Conservation (phyloP, 2,113 vertebrate genomes). For the Erythrocebus patas region DNA sequence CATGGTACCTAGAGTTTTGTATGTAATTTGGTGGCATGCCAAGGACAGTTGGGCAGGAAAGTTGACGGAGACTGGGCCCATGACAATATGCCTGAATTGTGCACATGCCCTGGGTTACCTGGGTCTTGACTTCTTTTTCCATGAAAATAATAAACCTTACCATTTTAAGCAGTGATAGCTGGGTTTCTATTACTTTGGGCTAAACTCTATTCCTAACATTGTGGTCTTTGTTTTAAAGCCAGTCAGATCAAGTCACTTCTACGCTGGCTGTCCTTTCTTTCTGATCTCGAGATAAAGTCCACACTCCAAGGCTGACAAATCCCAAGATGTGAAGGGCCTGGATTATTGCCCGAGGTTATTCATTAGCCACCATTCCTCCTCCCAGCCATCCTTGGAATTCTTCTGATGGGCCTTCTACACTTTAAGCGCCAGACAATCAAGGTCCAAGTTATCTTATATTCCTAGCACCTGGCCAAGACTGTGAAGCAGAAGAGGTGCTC, state of each 20-base stretch:
- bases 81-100: background rate
- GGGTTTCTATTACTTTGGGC: background rate
- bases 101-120: background rate
- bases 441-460: background rate
- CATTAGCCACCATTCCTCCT: background rate
- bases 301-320: background rate
- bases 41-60: background rate
- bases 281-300: background rate
- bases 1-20: background rate
- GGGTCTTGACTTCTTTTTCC: background rate
- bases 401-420: background rate
- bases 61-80: background rate
- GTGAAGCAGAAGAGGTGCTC: background rate
- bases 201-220: background rate
- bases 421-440: background rate
- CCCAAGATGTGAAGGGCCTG: background rate
- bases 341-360: background rate
- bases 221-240: background rate
- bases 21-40: background rate
- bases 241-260: background rate
- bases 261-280: background rate
- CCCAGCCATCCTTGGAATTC: background rate
- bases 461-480: background rate
- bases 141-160: background rate
- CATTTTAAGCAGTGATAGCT: background rate